A percentile compares a stretch with the other conserved stretches of the same genome.
Evolutionary conservation across 2,113 vertebrate species (phyloP).

Genomic region (Triplophysa rosa): DNA sequence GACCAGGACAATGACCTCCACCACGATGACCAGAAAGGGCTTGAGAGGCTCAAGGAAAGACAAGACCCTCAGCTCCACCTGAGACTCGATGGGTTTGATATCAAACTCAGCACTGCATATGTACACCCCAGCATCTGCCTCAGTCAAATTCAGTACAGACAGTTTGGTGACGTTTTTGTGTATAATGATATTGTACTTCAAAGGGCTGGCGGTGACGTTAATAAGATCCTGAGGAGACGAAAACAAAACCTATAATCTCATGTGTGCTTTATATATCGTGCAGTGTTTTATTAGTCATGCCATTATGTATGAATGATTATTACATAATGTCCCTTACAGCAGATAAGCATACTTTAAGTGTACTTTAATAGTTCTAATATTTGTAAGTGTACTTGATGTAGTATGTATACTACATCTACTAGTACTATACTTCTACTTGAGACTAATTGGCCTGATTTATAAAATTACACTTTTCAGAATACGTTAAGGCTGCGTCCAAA

Average conservation of each 20-base stretch:
- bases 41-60: constrained; percentile 82
- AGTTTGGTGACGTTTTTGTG: constrained; percentile 57
- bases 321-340: no score
- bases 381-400: no score
- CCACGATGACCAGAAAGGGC: constrained; percentile 78
- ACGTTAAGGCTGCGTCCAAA: no score
- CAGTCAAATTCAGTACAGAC: constrained; percentile 70
- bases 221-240: constrained; percentile 58
- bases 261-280: not conserved
- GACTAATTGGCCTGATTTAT: no score
- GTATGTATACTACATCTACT: no score
- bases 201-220: constrained; percentile 24
- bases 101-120: constrained; percentile 77
- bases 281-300: not conserved
- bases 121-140: constrained; percentile 75
- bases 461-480: no score
- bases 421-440: no score
- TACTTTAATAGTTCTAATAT: no score
- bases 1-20: constrained; percentile 80
- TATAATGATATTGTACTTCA: constrained; percentile 52
- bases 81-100: constrained; percentile 60
- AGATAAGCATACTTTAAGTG: no score
- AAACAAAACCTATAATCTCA: not conserved
- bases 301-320: not conserved
- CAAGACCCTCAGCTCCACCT: constrained; percentile 75